Conservation (phyloP, 2,888 invertebrate species). For the Pantelozetes paolii region DNA sequence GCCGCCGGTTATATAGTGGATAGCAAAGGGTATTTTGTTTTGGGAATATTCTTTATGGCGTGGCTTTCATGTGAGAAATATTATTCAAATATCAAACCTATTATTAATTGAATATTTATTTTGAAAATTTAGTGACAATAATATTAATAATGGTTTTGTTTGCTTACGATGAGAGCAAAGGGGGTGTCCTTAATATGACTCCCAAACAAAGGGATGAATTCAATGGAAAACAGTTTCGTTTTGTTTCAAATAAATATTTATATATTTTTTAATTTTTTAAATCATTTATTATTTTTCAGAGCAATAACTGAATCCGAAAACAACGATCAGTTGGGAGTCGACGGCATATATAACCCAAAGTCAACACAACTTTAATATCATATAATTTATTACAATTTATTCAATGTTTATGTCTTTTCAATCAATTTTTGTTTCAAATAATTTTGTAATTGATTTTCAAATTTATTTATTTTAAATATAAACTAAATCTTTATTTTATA, state of each 20-base stretch:
- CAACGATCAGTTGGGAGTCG: neutral
- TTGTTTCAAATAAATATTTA: too few relatives aligned
- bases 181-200: slow-evolving; percentile 35
- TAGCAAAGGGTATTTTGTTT: slow-evolving; percentile 72
- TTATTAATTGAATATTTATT: neutral
- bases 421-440: too few relatives aligned
- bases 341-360: slow-evolving; percentile 3
- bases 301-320: neutral
- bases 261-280: too few relatives aligned
- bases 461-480: too few relatives aligned
- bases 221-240: too few relatives aligned
- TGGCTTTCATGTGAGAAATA: slow-evolving; percentile 62
- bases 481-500: too few relatives aligned
- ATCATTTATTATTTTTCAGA: neutral
- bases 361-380: neutral
- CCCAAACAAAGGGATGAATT: slow-evolving; percentile 10
- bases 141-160: slow-evolving; percentile 23
- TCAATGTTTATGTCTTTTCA: too few relatives aligned
- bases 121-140: slow-evolving; percentile 8
- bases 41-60: slow-evolving; percentile 85
- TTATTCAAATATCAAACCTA: neutral
- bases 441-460: too few relatives aligned
- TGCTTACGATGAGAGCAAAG: slow-evolving; percentile 13
- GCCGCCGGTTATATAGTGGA: slow-evolving; percentile 83
- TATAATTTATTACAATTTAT: neutral